Evolutionary conservation across 2,888 invertebrate genomes (phyloP).

Genomic region (Schizaphis graminum): DNA sequence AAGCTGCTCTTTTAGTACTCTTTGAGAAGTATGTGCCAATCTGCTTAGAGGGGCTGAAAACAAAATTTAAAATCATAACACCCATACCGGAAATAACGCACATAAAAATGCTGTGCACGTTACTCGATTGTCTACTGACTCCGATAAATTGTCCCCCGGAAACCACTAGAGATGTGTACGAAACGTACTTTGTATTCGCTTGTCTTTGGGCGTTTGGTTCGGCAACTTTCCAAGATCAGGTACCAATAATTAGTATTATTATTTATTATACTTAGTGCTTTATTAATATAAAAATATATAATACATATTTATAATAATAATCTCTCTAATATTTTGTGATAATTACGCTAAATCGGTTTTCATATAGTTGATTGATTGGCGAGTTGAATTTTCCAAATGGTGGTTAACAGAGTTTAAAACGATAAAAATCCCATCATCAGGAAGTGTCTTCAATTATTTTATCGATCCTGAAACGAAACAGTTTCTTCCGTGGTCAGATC

Average conservation of each 20-base stretch:
- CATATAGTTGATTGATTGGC: slow-evolving; percentile 85
- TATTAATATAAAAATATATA: background rate
- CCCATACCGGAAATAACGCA: slow-evolving; percentile 92
- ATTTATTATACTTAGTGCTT: background rate
- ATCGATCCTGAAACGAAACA: slow-evolving; percentile 89
- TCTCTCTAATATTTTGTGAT: background rate
- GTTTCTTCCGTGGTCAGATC: slow-evolving; percentile 89
- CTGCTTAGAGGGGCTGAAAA: slow-evolving; percentile 81
- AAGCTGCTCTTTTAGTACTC: slow-evolving; percentile 85
- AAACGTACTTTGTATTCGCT: slow-evolving; percentile 92
- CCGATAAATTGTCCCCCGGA: slow-evolving; percentile 86
- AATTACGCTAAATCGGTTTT: background rate
- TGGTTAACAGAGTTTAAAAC: slow-evolving; percentile 93
- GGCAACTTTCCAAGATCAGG: slow-evolving; percentile 86
- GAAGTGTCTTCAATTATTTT: slow-evolving; percentile 90
- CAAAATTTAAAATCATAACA: slow-evolving; percentile 88
- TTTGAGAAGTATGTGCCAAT: slow-evolving; percentile 95
- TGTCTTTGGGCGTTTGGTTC: slow-evolving; percentile 96
- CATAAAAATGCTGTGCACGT: slow-evolving; percentile 87
- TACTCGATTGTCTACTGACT: slow-evolving; percentile 88
- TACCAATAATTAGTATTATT: slow-evolving; percentile 65
- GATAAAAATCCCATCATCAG: slow-evolving; percentile 86
- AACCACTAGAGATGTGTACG: slow-evolving; percentile 94
- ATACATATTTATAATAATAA: background rate
- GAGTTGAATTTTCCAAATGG: slow-evolving; percentile 96